Base-by-base conservation (phyloP, 64 coral and sea anemone species). In the Dendronephthya gigantea region DNA sequence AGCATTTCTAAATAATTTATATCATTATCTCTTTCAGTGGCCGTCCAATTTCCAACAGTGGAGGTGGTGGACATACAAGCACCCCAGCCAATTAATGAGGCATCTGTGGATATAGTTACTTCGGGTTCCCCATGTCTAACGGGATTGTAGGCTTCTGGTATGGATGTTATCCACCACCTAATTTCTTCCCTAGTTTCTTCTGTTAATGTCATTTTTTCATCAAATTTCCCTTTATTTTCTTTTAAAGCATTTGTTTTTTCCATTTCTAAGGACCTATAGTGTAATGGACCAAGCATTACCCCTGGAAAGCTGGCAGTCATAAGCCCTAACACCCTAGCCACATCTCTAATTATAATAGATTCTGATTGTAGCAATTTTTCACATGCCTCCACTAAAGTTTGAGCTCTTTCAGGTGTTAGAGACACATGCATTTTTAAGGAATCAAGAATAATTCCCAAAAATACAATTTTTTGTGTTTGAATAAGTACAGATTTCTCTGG, bases 1-100 rank as follows among this genome's bases (percentile, higher is more conserved):
- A 79, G 72, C 25, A 79, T 79, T 35, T 79, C 72, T 11, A 79
- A 19, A 19, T 79, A 79, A 39, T 79, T 79, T 79, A 79, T 79
- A 33, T 79, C 30, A 12, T 33, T 11, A 34, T 22, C 9, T 30
- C 19, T 29, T 35, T 74, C 68, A 35, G 68, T 25, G 25, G 14
- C 13, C 10, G 72, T 28, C 72, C 72, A 79, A 79, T 29, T 35
- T 7, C 72, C 72, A 16, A 29, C 72, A 4, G 15, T 79, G 72
- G 30, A 35, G 11, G 37, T 79, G 9, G 3, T 19, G 1, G 9
- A 0, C 1, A 29, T 35, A 37, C 36, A 12, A 35, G 72, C 72
- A 79, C 72, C 72, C 72, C 72, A 79, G 30, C 72, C 72, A 11
- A 35, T 8, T 29, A 28, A 11, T 17, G 72, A 79, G 72, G 72